Base-by-base conservation (phyloP, 2,888 invertebrate species). In the Emmelina monodactyla region DNA sequence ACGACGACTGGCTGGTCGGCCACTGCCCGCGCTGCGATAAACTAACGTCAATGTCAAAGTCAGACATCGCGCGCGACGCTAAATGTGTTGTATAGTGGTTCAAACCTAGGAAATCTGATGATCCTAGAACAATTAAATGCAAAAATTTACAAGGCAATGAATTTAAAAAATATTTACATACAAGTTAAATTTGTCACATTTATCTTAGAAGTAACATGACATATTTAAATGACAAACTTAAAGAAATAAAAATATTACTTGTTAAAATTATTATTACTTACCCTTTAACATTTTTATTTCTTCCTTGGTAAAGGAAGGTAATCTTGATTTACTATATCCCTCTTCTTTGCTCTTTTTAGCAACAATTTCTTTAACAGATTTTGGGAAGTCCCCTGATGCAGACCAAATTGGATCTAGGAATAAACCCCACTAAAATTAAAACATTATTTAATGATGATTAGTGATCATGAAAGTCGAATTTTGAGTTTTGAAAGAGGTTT, bases 321-420 rank as follows among this genome's bases (percentile, higher is more conserved):
- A 42, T 28, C 68, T 55, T 0, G 73, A 72, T 1, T 35, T 45
- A 0, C 22, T 2, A 32, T 54, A 66, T 0, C 72, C 75, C 38
- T 84, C 51, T 49, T 75, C 46, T 47, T 63, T 35, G 50, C 80
- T 51, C 32, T 58, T 67, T 37, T 50, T 51, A 0, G 54, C 59
- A 0, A 76, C 49, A 1, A 43, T 53, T 0, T 53, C 53, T 31
- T 58, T 69, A 1, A 73, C 59, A 0, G 50, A 3, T 1, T 37
- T 25, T 0, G 83, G 84, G 40, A 82, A 84, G 39, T 80, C 82
- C 0, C 84, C 84, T 0, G 56, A 46, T 22, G 62, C 51, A 0
- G 66, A 64, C 59, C 64, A 82, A 40, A 83, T 79, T 0, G 83
- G 83, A 37, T 82, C 47, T 43, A 76, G 48, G 50, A 67, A 82